Evolutionary conservation across 23 tunicate genomes (phyloP), one percentile per base, ranked within the genome.

Genomic region (Diplosoma virens): DNA sequence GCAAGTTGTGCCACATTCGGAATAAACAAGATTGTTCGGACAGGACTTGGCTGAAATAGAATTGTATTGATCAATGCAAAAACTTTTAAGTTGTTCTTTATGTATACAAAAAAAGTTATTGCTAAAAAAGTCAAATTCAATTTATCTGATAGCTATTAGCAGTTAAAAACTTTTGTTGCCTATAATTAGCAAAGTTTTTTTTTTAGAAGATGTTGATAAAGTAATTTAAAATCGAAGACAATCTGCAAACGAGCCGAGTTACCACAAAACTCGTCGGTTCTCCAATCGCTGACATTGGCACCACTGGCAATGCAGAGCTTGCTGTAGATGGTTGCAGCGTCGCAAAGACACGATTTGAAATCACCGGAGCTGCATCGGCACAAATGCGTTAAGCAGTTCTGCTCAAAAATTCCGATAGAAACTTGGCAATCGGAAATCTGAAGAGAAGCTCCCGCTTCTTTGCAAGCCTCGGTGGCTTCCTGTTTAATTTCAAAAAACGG

Each of bases 221-320:
- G n/a, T n/a, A n/a, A n/a, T n/a, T n/a, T n/a, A n/a, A n/a, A n/a
- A n/a, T n/a, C n/a, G n/a, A n/a, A n/a, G n/a, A n/a, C n/a, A n/a
- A n/a, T n/a, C n/a, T n/a, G n/a, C n/a, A n/a, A n/a, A n/a, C n/a
- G n/a, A n/a, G n/a, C n/a, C n/a, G n/a, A n/a, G n/a, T 79, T 36
- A 92, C 97, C 83, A 35, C 97, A 92, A 60, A 86, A 92, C 24
- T 92, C 68, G 18, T 59, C 54, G n/a, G 72, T 92, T 70, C 97
- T 81, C 97, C 97, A 92, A 37, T 92, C 81, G 7, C 37, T 33
- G 1, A 92, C 36, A 30, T 71, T 60, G 24, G 91, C 97, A 18
- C 97, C 97, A 22, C 68, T 80, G 23, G 91, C 91, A 50, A 92
- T 83, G 81, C 97, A 92, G 25, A 92, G 84, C 50, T 85, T 81